Base-by-base conservation (phyloP, 37 sponge, comb jelly and placozoan genomes). In the Theonella swinhoei region DNA sequence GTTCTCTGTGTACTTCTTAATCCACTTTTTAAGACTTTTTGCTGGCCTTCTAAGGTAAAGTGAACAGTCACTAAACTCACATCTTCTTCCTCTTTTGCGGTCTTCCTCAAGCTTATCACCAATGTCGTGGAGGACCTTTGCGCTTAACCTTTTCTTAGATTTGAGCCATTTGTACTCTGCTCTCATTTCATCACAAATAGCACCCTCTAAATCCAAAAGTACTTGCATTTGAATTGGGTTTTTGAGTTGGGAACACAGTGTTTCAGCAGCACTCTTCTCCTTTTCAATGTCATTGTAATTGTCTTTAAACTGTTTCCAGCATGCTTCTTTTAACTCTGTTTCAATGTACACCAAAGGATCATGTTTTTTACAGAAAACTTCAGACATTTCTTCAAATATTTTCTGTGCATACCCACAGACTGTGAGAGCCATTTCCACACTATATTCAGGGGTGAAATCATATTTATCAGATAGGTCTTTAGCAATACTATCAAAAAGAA, bases 241-340 rank as follows among this genome's bases (percentile, higher is more conserved):
- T 4, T 3, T 39, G 1, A 79, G 80, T 5, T 7, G 43, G 22
- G 61, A 7, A 38, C 80, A 79, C 1, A 79, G 30, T 35, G 39
- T 66, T 20, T 37, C 30, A 39, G 80, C 80, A 39, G 80, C 68
- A 17, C 43, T 37, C 26, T 67, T 66, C 17, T 79, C 80, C 24
- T 33, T 11, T 7, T 33, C 68, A 63, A 4, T 64, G 9, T 65
- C 8, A 24, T 67, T 38, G 42, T 24, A 64, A 1, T 22, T 31
- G 4, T 66, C 32, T 38, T 79, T 36, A 25, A 79, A 79, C 8
- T 24, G 28, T 5, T 26, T 22, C 14, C 41, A 42, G 17, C 29
- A 65, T 37, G n/a, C 20, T 23, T 4, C 32, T 36, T 79, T 79
- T 11, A 67, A 32, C 65, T 41, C 75, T 30, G 30, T 20, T 79